Conservation (phyloP, 2,888 invertebrate species). For the Lasioglossum leucozonium region DNA sequence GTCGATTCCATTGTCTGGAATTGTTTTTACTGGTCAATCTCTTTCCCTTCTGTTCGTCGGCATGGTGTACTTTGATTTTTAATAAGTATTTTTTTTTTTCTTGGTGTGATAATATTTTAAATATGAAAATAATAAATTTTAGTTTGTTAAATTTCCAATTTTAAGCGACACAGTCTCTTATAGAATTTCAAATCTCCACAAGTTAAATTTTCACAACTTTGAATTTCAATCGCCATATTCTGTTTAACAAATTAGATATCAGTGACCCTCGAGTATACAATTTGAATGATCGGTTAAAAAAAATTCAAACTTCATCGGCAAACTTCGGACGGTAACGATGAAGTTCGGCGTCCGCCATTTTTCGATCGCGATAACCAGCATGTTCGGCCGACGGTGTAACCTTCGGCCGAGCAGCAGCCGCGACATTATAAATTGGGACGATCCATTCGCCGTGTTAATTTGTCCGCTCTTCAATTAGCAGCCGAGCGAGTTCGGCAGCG, state of each 20-base stretch:
- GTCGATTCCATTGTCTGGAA: conserved; percentile 43
- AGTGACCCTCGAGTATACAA: not conserved
- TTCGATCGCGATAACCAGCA: conserved; percentile 31
- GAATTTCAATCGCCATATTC: not conserved
- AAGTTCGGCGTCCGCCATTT: conserved; percentile 12
- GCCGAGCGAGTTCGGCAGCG: conserved; percentile 63
- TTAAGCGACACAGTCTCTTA: too few relatives aligned
- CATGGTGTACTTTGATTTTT: not conserved
- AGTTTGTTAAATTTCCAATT: not conserved
- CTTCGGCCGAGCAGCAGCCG: conserved; percentile 41
- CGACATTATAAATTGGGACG: conserved; percentile 75
- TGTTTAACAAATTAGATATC: too few relatives aligned
- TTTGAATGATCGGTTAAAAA: not conserved
- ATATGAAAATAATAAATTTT: not conserved
- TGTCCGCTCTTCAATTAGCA: conserved; percentile 78
- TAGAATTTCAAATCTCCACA: not conserved
- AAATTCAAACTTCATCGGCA: not conserved
- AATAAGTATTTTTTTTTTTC: not conserved
- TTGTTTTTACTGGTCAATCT: conserved; percentile 14
- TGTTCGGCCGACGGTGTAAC: conserved; percentile 22
- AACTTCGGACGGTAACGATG: not conserved
- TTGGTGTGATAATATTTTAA: not conserved
- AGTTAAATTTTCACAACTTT: not conserved
- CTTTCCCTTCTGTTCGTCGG: not conserved
- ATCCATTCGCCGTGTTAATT: conserved; percentile 74